Evolutionary conservation across 2,888 invertebrate species (phyloP).

Genomic region (Microctonus aethiopoides): DNA sequence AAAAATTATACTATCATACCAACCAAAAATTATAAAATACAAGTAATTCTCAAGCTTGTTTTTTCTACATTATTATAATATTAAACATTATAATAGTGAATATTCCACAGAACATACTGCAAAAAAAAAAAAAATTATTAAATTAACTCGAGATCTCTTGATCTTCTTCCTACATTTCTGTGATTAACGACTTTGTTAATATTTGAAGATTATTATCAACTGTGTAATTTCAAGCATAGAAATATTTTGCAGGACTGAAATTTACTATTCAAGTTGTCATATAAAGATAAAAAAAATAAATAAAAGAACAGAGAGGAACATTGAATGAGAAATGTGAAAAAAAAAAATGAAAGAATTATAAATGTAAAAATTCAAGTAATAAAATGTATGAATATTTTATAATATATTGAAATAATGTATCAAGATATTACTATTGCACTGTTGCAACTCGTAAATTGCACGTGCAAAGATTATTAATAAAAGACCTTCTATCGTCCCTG

Average conservation of each 20-base stretch:
- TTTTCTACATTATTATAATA: background rate
- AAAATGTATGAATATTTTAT: conserved; percentile 18
- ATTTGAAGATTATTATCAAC: background rate
- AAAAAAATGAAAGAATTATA: background rate
- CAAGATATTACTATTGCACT: conserved; percentile 25
- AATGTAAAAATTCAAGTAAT: background rate
- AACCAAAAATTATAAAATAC: background rate
- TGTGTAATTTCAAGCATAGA: background rate
- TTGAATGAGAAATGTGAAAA: background rate
- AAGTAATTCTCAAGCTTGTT: background rate
- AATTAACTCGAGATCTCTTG: background rate
- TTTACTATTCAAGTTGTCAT: background rate
- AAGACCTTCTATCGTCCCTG: conserved; percentile 39
- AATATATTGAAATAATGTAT: background rate
- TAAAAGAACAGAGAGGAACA: too few relatives aligned
- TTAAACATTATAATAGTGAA: background rate
- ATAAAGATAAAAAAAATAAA: background rate
- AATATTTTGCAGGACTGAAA: background rate
- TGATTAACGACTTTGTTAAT: background rate
- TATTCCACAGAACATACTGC: background rate
- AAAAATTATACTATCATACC: background rate
- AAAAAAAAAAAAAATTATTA: background rate
- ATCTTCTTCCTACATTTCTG: background rate
- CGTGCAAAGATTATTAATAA: conserved; percentile 42
- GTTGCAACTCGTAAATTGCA: conserved; percentile 15